phyloP scores from a whole-genome alignment of 2,888 invertebrate genomes.

The Dione juno region DNA sequence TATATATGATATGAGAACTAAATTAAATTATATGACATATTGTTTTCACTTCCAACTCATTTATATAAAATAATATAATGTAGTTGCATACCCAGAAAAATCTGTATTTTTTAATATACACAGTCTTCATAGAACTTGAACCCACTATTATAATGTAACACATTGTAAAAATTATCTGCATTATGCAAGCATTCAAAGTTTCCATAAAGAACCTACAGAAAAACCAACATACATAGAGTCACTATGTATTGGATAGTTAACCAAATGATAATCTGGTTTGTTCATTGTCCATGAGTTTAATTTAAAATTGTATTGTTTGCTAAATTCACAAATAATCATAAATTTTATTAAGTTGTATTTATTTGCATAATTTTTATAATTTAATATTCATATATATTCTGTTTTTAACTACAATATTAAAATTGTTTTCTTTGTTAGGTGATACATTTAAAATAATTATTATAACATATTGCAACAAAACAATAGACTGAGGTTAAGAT shows the following conservation, averaged over 20 bases:
- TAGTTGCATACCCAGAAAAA: not conserved
- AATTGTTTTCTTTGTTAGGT: not conserved
- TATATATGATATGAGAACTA: not conserved
- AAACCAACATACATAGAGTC: not conserved
- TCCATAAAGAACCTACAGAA: not conserved
- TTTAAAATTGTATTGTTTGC: not conserved
- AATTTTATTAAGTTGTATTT: not conserved
- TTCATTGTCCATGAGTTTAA: not conserved
- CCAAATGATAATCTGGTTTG: not conserved
- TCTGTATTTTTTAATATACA: not conserved
- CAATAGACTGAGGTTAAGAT: not conserved
- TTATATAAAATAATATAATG: not conserved
- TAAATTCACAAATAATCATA: no score
- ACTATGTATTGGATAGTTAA: not conserved
- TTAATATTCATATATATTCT: not conserved
- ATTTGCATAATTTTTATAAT: not conserved
- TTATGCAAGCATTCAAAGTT: not conserved
- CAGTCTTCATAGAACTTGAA: not conserved
- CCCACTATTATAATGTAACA: no score
- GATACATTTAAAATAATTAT: not conserved
- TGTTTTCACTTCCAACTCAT: not conserved
- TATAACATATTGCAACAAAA: conserved; percentile 2
- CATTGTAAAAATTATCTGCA: not conserved
- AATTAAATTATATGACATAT: not conserved
- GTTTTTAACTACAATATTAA: not conserved